phyloP scores from a whole-genome alignment of 2,888 invertebrate species.

The Nomada goodeniana region DNA sequence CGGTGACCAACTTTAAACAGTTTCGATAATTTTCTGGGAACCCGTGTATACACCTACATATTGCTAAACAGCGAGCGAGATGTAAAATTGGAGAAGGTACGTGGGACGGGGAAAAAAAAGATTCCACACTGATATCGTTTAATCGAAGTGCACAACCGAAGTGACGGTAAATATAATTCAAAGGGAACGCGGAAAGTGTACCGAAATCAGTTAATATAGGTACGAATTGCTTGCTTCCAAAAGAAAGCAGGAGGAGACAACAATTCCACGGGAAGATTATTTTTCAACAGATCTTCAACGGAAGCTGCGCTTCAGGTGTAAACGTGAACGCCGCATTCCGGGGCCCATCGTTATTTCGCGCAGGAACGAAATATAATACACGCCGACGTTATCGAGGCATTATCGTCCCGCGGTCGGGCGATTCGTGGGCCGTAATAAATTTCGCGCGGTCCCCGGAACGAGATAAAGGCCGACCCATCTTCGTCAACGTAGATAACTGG shows the following conservation, averaged over 20 bases:
- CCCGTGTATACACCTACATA: background rate
- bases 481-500: conserved; percentile 37
- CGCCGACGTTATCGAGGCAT: conserved; percentile 6
- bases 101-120: too few species aligned
- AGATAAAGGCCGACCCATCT: conserved; percentile 42
- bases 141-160: too few species aligned
- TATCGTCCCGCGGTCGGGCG: background rate
- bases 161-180: too few species aligned
- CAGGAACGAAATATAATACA: background rate
- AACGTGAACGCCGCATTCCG: background rate
- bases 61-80: background rate
- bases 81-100: too few species aligned
- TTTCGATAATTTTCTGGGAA: background rate
- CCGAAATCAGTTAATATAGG: too few species aligned
- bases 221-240: background rate
- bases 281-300: background rate
- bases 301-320: background rate
- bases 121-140: too few species aligned
- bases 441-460: conserved; percentile 6
- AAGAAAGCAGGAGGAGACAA: background rate
- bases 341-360: conserved; percentile 9
- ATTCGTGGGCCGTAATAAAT: conserved; percentile 35
- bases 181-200: too few species aligned
- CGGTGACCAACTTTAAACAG: background rate
- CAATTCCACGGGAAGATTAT: background rate